phyloP scores from a whole-genome alignment of 2,797 vertebrate genomes.

The Muscicapa striata region DNA sequence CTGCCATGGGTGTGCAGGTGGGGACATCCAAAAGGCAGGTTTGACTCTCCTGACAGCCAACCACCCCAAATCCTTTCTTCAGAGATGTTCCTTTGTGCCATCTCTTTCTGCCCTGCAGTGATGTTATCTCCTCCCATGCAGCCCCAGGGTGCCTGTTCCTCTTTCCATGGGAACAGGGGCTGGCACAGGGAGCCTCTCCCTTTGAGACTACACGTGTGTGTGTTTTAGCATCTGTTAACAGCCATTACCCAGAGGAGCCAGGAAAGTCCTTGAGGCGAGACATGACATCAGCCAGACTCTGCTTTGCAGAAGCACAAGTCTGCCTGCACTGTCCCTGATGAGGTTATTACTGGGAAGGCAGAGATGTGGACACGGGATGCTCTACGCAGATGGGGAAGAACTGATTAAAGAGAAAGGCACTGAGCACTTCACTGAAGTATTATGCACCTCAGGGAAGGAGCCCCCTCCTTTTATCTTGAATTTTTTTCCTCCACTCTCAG shows the following conservation, averaged over 20 bases:
- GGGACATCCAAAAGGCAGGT: neutral
- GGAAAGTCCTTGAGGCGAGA: slow-evolving; percentile 58
- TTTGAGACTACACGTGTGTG: neutral
- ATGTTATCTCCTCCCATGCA: neutral
- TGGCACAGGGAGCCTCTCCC: neutral
- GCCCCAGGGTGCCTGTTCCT: neutral
- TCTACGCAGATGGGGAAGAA: neutral
- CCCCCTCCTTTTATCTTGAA: neutral
- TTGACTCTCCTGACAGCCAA: neutral
- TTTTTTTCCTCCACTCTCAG: neutral
- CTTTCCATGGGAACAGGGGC: neutral
- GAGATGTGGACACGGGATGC: neutral
- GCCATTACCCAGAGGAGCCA: slow-evolving; percentile 9
- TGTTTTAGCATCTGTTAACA: slow-evolving; percentile 43
- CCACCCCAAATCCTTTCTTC: neutral
- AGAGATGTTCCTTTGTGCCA: neutral
- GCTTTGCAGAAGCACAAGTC: neutral
- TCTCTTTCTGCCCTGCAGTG: accelerated
- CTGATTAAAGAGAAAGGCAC: neutral
- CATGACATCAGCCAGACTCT: slow-evolving; percentile 58
- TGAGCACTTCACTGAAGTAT: neutral
- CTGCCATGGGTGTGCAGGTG: neutral
- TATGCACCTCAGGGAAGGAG: neutral
- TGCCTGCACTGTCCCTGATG: neutral
- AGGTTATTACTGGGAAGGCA: slow-evolving; percentile 21